Percentiles rank a stretch among this genome's conserved stretches.
Evolutionary conservation across 1,140 invertebrate genomes (phyloP).

Genomic region (Drosophila hydei): DNA sequence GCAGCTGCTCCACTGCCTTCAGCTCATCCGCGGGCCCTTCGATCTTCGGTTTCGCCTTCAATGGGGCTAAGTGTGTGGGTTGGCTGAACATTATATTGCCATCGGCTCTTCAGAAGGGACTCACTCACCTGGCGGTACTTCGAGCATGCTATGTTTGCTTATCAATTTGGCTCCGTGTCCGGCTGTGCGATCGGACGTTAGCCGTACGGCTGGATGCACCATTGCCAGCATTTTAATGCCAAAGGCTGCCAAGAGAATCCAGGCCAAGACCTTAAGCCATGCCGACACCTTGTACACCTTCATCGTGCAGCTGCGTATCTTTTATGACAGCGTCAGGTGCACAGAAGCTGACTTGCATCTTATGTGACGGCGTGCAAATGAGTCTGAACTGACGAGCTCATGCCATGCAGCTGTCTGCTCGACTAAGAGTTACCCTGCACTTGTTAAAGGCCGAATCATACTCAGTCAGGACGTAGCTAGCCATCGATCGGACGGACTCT

Average conservation of each 20-base stretch:
- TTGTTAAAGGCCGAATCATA: no score
- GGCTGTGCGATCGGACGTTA: no score
- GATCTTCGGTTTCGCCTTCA: neutral
- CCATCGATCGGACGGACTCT: no score
- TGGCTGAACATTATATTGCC: neutral
- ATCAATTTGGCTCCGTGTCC: neutral
- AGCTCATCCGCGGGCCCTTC: neutral
- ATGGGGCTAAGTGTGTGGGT: neutral
- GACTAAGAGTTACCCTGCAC: no score
- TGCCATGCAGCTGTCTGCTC: no score
- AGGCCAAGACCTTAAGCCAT: constrained; percentile 22
- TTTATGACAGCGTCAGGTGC: neutral
- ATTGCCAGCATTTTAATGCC: constrained; percentile 1
- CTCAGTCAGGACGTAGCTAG: no score
- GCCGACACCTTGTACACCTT: constrained; percentile 12
- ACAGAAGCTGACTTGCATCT: no score
- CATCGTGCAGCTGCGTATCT: constrained; percentile 9
- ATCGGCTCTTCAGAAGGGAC: neutral
- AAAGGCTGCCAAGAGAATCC: constrained; percentile 9
- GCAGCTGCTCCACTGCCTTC: constrained; percentile 18
- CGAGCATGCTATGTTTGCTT: no score
- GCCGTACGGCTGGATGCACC: neutral
- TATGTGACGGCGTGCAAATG: no score
- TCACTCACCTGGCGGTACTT: constrained; percentile 3
- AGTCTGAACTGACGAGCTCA: no score